Conservation (phyloP, 2,888 invertebrate species). For the Pheosia gnoma region DNA sequence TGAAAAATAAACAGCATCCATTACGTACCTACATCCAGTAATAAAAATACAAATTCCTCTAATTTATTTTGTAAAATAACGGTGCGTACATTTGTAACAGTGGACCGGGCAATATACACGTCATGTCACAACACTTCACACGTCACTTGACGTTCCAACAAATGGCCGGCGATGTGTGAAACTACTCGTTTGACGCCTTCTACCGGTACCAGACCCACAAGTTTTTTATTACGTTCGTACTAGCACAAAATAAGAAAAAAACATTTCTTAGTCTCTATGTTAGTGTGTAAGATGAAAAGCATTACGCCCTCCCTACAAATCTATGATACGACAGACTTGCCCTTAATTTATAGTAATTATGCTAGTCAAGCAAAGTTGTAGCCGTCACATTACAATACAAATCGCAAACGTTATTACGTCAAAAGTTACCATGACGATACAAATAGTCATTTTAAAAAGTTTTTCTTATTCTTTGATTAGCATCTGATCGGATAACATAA, state of each 20-base stretch:
- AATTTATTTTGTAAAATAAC: constrained; percentile 36
- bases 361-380: no score
- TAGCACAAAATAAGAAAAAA: neutral
- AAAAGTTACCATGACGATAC: no score
- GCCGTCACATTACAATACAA: no score
- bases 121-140: constrained; percentile 65
- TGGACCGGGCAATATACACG: constrained; percentile 36
- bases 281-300: no score
- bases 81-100: constrained; percentile 32
- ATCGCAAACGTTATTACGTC: no score
- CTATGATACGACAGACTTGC: no score
- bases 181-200: constrained; percentile 61
- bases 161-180: constrained; percentile 69
- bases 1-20: constrained; percentile 6
- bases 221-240: constrained; percentile 37
- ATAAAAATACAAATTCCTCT: constrained; percentile 40
- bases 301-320: no score
- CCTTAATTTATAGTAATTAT: no score
- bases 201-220: constrained; percentile 30
- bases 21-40: constrained; percentile 9
- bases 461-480: no score
- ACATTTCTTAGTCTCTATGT: no score
- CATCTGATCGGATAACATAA: constrained; percentile 39
- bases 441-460: no score
- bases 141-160: constrained; percentile 62